Base-by-base conservation (phyloP, 2,888 invertebrate species). In the Drosophila pseudotalamancana region DNA sequence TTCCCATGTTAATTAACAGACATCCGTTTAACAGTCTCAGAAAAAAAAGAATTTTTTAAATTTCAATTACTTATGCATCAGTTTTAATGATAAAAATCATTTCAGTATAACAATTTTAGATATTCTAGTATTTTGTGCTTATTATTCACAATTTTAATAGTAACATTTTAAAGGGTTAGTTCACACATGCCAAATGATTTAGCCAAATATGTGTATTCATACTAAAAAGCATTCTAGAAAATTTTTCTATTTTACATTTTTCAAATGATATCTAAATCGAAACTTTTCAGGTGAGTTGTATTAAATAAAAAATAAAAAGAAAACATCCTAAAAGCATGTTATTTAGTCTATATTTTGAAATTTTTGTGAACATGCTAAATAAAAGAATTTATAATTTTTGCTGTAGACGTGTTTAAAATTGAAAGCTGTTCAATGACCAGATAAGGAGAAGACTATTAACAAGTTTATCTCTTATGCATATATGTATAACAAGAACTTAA, bases 401-500 rank as follows among this genome's bases (percentile, higher is more conserved):
- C 34, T 12, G 12, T 23, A 35, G 29, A 49, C 45, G n/a, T n/a
- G n/a, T 55, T 27, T 11, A 9, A 12, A 27, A 31, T 51, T 40
- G 8, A 31, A 53, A 39, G 19, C 42, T 59, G 29, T n/a, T 37
- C 39, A 43, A 8, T 29, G 40, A 46, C 35, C 69, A 73, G 43
- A 35, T 11, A 48, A 31, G 40, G 43, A 35, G 12, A 48, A 31
- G 40, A 48, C 54, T 73, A 55, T 39, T 4, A 25, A 32, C 32
- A 23, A 54, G 16, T 40, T 16, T 39, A 35, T 25, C 11, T 39
- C 34, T 55, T 59, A 46, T 23, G 14, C 29, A 27, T 49, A 45
- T 11, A 29, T 46, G 8, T 43, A 55, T 35, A 73, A 40, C 53
- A 55, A 43, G 54, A 75, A 75, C 55, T 75, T 75, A 75, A 72